These are phyloP conservation scores for Laticauda laticaudata DNA, from an alignment of 2,113 vertebrate species.

Conservation along the genomic window DNA sequence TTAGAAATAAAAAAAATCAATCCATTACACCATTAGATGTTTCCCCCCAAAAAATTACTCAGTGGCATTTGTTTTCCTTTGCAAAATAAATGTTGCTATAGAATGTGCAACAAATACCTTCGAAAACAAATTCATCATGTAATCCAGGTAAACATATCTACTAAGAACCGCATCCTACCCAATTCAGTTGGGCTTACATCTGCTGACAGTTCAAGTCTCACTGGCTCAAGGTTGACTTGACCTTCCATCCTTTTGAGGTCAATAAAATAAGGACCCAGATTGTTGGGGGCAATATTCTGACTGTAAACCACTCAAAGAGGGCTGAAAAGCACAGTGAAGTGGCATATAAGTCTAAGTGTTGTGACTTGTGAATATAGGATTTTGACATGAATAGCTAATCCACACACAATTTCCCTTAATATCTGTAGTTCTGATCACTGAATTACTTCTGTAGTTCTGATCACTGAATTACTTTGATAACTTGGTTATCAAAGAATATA, in stretches of 20 bases:
- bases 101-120: not conserved
- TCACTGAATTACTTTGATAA: not conserved
- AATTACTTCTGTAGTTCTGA: not conserved
- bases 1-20: not conserved
- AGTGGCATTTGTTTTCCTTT: not conserved
- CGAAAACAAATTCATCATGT: not conserved
- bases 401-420: not conserved
- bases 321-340: too few species aligned
- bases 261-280: too few species aligned
- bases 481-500: conserved; percentile 22
- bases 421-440: not conserved
- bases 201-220: too few species aligned
- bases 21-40: not conserved
- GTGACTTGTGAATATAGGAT: not conserved
- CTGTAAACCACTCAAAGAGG: too few species aligned
- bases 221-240: too few species aligned
- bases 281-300: too few species aligned
- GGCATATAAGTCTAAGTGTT: not conserved
- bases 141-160: not conserved
- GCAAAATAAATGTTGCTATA: not conserved
- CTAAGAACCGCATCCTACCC: not conserved
- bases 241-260: too few species aligned
- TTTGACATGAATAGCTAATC: not conserved
- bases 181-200: not conserved
- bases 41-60: not conserved